Evolutionary conservation across 2,888 invertebrate genomes (phyloP).

Genomic region (Hypolimnas misippus): DNA sequence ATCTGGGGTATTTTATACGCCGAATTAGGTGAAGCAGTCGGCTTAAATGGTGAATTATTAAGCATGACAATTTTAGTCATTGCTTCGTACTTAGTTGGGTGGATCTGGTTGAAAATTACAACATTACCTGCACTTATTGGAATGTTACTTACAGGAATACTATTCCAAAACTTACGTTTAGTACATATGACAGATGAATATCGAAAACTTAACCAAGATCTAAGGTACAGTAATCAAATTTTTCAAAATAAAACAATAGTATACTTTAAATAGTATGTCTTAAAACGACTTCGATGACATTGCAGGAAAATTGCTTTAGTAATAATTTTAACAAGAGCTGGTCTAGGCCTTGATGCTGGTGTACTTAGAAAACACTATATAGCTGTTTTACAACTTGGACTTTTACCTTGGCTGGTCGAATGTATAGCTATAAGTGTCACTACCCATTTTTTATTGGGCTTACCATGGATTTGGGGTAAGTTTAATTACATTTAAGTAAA

Average conservation of each 20-base stretch:
- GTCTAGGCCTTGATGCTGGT: slow-evolving; percentile 90
- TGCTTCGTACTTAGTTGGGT: slow-evolving; percentile 89
- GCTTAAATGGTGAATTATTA: slow-evolving; percentile 87
- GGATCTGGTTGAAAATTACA: slow-evolving; percentile 86
- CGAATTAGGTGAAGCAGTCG: slow-evolving; percentile 85
- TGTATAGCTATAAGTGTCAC: slow-evolving; percentile 84
- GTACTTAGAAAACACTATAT: slow-evolving; percentile 89
- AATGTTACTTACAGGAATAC: slow-evolving; percentile 89
- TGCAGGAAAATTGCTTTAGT: slow-evolving; percentile 91
- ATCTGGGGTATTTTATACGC: slow-evolving; percentile 88
- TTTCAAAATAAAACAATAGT: too few relatives aligned
- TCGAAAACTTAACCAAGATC: slow-evolving; percentile 85
- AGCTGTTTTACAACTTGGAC: slow-evolving; percentile 89
- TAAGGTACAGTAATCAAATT: too few relatives aligned
- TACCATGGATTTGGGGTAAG: slow-evolving; percentile 91
- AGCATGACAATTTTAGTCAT: slow-evolving; percentile 87
- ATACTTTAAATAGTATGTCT: too few relatives aligned
- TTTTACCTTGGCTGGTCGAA: slow-evolving; percentile 91
- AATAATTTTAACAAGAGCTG: slow-evolving; percentile 92
- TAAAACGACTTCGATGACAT: neutral
- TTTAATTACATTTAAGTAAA: too few relatives aligned
- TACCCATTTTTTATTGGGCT: slow-evolving; percentile 86
- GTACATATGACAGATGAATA: slow-evolving; percentile 86
- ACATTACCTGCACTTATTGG: slow-evolving; percentile 90
- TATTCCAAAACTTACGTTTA: slow-evolving; percentile 86